Percentiles rank a stretch among this genome's conserved stretches.
phyloP scores from a whole-genome alignment of 30 jellyfish, hydroid and myxozoan species.

The Haliclystus octoradiatus region DNA sequence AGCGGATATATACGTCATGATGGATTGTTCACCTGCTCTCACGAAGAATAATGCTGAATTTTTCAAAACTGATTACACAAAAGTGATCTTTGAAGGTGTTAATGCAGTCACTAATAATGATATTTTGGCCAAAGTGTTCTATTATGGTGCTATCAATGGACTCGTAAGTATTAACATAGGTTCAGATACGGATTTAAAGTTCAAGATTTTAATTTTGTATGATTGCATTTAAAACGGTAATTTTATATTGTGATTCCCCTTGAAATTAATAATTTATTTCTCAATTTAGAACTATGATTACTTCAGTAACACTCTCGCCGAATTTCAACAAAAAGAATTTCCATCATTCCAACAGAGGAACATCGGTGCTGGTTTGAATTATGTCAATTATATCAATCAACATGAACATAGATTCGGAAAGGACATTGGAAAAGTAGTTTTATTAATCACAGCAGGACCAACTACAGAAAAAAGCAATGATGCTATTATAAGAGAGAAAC shows the following conservation, averaged over 20 bases:
- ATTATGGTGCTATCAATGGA: too few species aligned
- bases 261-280: too few species aligned
- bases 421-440: background rate
- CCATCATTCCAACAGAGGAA: background rate
- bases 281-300: too few species aligned
- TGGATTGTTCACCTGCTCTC: background rate
- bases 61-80: background rate
- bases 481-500: background rate
- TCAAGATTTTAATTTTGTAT: too few species aligned
- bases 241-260: too few species aligned
- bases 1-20: background rate
- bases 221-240: too few species aligned
- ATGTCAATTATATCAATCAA: background rate
- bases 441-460: background rate
- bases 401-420: background rate
- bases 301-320: too few species aligned
- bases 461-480: background rate
- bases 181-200: too few species aligned
- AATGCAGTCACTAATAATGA: too few species aligned
- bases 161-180: too few species aligned
- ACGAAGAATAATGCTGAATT: background rate
- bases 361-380: background rate
- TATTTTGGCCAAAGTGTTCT: too few species aligned
- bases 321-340: background rate
- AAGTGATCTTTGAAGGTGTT: background rate